Evolutionary conservation across 2,113 vertebrate genomes (phyloP), one percentile per base, ranked within the genome.

Genomic region (Notothenia rossii): DNA sequence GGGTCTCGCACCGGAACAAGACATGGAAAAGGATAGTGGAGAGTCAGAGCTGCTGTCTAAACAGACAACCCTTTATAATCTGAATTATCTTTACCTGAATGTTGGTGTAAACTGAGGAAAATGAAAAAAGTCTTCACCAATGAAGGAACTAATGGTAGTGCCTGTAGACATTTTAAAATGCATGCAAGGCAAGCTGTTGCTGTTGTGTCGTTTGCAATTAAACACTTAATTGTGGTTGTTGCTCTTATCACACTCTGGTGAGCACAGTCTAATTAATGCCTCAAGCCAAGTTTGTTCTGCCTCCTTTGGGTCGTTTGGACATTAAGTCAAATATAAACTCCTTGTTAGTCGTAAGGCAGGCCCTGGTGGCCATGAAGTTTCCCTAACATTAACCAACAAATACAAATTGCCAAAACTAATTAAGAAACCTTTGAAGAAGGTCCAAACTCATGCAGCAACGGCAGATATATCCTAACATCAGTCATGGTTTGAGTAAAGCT

Each of bases 1-100:
- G 65, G 29, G 3, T 25, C 66, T 46, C 77, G 85, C 69, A 78
- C 20, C 20, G 29, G 70, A 85, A 74, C 36, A n/a, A 51, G 61
- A 69, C 71, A 53, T 17, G 48, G 53, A 58, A 69, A 55, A 60
- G 48, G 50, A 63, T 2, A 43, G 58, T 18, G 50, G 50, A 51
- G 50, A 83, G 43, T 68, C 40, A 46, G 20, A 58, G 36, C 54
- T 63, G 43, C 76, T 64, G 55, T 75, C 79, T 15, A 40, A 77
- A 61, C 50, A 63, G 51, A 77, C 46, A 55, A 9, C 15, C 15
- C 33, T 4, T 73, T 22, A 66, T 69, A 45, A 67, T 20, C 53
- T 29, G 53, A 82, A 0, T 71, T 72, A 83, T 59, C 13, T 45
- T 71, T 63, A 61, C 58, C 18, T 63, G 46, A 15, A 77, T 25